Evolutionary conservation across 2,888 invertebrate genomes (phyloP).

Genomic region (Lasioglossum oenotherae): DNA sequence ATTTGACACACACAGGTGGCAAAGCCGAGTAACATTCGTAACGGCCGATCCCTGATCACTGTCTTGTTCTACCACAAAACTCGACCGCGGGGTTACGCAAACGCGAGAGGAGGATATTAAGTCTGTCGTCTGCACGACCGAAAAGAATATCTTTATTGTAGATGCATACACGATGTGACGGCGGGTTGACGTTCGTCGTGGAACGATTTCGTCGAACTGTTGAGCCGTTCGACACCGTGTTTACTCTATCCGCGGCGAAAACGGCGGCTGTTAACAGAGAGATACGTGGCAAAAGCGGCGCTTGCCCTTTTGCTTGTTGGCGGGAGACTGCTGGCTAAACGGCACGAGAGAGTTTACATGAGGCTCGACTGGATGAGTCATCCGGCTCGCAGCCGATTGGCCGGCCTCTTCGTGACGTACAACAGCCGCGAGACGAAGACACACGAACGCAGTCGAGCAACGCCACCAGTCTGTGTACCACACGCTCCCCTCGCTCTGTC

Average conservation of each 20-base stretch:
- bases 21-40: neutral
- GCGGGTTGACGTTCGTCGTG: neutral
- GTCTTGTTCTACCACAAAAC: slow-evolving; percentile 23
- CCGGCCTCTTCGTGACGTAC: slow-evolving; percentile 72
- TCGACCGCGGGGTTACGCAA: slow-evolving; percentile 32
- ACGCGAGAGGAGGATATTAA: neutral
- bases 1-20: slow-evolving; percentile 66
- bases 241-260: slow-evolving; percentile 11
- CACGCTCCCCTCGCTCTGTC: neutral
- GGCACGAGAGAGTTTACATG: slow-evolving; percentile 79
- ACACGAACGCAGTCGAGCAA: slow-evolving; percentile 58
- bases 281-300: slow-evolving; percentile 59
- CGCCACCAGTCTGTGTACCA: slow-evolving; percentile 39
- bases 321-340: slow-evolving; percentile 73
- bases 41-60: slow-evolving; percentile 18
- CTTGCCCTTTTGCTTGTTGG: slow-evolving; percentile 68
- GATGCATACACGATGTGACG: neutral
- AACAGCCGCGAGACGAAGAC: slow-evolving; percentile 60
- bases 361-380: slow-evolving; percentile 78
- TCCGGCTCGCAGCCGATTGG: slow-evolving; percentile 72
- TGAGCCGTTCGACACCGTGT: slow-evolving; percentile 10
- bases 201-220: neutral
- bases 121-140: neutral
- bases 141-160: neutral
- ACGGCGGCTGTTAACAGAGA: slow-evolving; percentile 60